Evolutionary conservation across 2,113 vertebrate genomes (phyloP).

Genomic region (Promerops cafer): DNA sequence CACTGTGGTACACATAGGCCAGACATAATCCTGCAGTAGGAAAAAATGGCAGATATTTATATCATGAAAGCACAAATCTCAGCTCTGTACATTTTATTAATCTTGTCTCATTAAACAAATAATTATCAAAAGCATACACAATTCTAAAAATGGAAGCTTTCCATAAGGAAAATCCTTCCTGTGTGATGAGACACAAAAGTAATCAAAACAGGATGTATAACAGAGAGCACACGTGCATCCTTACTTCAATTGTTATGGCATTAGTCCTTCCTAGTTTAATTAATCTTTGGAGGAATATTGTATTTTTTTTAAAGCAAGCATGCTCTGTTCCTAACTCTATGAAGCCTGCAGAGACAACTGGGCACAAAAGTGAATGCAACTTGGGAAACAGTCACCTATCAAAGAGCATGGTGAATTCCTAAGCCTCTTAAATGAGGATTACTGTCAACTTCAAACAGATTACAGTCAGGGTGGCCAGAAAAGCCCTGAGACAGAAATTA

Average conservation of each 20-base stretch:
- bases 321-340: not conserved
- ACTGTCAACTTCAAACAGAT: not conserved
- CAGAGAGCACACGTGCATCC: conserved; percentile 5
- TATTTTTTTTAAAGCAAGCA: not conserved
- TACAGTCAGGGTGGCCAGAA: not conserved
- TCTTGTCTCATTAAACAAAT: not conserved
- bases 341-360: not conserved
- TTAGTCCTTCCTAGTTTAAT: not conserved
- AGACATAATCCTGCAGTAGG: not conserved
- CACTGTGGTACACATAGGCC: not conserved
- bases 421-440: not conserved
- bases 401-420: not conserved
- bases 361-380: not conserved
- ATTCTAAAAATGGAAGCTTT: conserved; percentile 14
- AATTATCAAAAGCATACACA: not conserved
- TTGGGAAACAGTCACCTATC: not conserved
- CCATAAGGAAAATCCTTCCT: conserved; percentile 33
- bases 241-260: not conserved
- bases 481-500: not conserved
- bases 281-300: not conserved
- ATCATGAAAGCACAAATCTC: not conserved
- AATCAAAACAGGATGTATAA: conserved; percentile 37
- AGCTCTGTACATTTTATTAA: not conserved
- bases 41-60: not conserved
- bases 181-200: not conserved